phyloP scores from a whole-genome alignment of 2,113 vertebrate species.

The Bos javanicus region DNA sequence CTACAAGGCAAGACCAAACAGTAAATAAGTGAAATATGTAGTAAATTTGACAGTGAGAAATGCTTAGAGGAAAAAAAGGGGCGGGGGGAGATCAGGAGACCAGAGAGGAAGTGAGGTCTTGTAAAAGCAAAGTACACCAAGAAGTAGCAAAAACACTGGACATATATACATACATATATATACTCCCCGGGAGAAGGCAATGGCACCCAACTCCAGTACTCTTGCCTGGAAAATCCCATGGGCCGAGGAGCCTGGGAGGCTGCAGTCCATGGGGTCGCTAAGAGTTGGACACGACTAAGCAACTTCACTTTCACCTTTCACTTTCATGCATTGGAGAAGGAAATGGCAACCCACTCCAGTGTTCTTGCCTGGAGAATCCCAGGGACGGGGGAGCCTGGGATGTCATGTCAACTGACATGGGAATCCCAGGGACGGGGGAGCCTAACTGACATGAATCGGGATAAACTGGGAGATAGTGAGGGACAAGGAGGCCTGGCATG shows the following conservation, averaged over 20 bases:
- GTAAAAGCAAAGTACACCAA: not conserved
- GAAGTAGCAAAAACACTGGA: not conserved
- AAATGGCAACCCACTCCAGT: too few relatives aligned
- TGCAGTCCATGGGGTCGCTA: too few relatives aligned
- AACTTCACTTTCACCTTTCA: too few relatives aligned
- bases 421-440: too few relatives aligned
- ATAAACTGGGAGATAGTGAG: not conserved
- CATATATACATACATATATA: not conserved
- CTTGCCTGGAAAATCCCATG: too few relatives aligned
- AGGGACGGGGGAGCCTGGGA: too few relatives aligned
- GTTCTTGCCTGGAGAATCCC: too few relatives aligned
- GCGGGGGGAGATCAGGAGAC: not conserved
- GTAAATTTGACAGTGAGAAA: not conserved
- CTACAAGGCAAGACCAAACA: not conserved
- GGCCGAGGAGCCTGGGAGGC: too few relatives aligned
- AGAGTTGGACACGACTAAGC: too few relatives aligned
- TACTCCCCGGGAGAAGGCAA: not conserved
- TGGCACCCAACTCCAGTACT: too few relatives aligned
- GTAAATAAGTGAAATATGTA: not conserved
- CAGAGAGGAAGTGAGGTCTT: not conserved
- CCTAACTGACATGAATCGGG: not conserved
- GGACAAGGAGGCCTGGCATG: not conserved
- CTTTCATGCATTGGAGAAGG: too few relatives aligned
- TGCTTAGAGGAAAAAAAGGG: not conserved
- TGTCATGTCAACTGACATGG: not conserved